A percentile compares a stretch with the other conserved stretches of the same genome.
Conservation (phyloP, 2,888 invertebrate genomes). For the Pantelozetes paolii region DNA sequence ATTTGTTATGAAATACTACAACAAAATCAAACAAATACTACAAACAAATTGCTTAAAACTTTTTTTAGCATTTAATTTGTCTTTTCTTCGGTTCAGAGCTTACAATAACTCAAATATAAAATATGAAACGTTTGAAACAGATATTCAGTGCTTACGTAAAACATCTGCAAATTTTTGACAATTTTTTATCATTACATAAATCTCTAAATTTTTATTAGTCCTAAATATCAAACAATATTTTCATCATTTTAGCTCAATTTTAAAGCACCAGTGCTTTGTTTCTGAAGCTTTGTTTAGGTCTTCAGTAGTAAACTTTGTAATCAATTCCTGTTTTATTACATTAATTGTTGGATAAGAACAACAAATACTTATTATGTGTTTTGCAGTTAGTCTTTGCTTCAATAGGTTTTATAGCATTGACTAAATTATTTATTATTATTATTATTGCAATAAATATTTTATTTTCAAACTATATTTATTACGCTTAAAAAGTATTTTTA, state of each 20-base stretch:
- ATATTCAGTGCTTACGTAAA: neutral
- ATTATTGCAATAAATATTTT: slow-evolving; percentile 3
- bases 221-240: neutral
- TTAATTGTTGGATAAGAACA: neutral
- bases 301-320: neutral
- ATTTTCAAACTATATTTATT: neutral
- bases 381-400: neutral
- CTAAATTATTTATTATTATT: slow-evolving; percentile 1
- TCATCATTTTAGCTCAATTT: neutral
- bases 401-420: neutral
- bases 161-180: neutral
- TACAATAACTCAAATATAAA: no score
- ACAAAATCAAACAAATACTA: neutral
- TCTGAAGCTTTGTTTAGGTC: neutral
- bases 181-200: neutral
- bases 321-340: neutral
- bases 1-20: neutral
- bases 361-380: slow-evolving; percentile 9
- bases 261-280: neutral
- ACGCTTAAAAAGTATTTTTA: neutral
- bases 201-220: neutral
- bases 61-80: no score
- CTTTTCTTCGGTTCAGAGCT: no score
- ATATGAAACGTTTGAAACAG: no score
- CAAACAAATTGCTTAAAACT: no score